Evolutionary conservation across 2,888 invertebrate genomes (phyloP), one percentile per base, ranked within the genome.

Genomic region (Parthenolecanium corni): DNA sequence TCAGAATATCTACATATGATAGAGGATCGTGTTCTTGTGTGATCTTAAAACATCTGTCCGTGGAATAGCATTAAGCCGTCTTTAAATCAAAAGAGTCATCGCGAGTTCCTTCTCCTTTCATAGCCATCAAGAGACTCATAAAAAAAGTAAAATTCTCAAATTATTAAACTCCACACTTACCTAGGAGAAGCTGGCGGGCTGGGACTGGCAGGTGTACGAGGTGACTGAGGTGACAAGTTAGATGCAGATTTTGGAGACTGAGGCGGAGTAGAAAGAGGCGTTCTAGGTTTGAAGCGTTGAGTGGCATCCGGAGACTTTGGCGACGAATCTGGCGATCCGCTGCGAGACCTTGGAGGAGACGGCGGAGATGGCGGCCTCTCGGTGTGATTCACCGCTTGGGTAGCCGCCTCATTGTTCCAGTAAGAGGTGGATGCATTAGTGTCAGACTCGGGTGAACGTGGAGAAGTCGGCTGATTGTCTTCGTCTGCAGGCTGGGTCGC

Each of bases 201-300:
- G 20, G 53, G 53, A 14, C 40, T 23, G n/a, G 16, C 40, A 1
- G 21, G 49, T 23, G 57, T 44, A 25, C 1, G 46, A 9, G 61
- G 61, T 16, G 61, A 61, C 25, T 51, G 49, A 1, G 61, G 61
- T 2, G 61, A 40, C 12, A 40, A 31, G 4, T 31, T 9, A 9
- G 9, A 20, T 21, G 1, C 20, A 1, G 61, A 47, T 40, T 54
- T 54, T 2, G 57, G 57, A 12, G 57, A 57, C 20, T 47, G 44
- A 0, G 57, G 57, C 3, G 57, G 57, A 12, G 57, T 57, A 14
- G 57, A 57, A 18, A 57, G 16, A 3, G 57, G 57, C 18, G 57
- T 57, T 51, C 49, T 31, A 5, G 51, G 51, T 21, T 23, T 47
- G 11, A 38, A 54, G 11, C 38, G 25, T 25, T 47, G 18, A 4